Conservation (phyloP, 2,888 invertebrate genomes). For the Baronia brevicornis region DNA sequence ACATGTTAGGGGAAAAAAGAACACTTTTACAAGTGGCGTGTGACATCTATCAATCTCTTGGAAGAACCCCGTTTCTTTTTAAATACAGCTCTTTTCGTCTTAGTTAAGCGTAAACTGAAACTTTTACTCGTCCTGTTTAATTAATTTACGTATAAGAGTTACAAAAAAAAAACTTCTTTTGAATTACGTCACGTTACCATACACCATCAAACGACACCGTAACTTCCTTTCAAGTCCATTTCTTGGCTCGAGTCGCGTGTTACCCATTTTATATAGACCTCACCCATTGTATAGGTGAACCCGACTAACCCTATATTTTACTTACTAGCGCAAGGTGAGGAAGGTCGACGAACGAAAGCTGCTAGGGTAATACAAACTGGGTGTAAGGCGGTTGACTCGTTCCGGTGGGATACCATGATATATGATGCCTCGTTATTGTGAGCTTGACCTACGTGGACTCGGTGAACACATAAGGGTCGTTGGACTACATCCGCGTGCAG, state of each 20-base stretch:
- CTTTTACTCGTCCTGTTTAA: neutral
- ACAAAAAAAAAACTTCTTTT: neutral
- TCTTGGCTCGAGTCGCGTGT: slow-evolving; percentile 22
- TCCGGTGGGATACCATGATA: slow-evolving; percentile 59
- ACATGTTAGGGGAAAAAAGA: no score
- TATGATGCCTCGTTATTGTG: slow-evolving; percentile 45
- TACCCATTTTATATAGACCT: slow-evolving; percentile 17
- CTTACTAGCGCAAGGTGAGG: slow-evolving; percentile 1
- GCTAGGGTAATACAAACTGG: slow-evolving; percentile 43
- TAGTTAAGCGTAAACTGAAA: no score
- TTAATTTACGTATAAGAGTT: neutral
- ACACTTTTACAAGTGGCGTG: no score
- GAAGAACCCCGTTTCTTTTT: no score
- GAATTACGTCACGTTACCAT: slow-evolving; percentile 5
- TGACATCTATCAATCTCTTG: no score
- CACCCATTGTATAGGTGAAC: slow-evolving; percentile 1
- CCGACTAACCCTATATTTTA: neutral
- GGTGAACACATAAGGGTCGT: slow-evolving; percentile 18
- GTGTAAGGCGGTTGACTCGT: slow-evolving; percentile 52
- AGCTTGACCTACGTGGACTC: slow-evolving; percentile 47
- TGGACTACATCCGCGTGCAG: slow-evolving; percentile 16
- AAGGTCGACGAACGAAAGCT: slow-evolving; percentile 30
- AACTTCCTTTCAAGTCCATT: slow-evolving; percentile 25
- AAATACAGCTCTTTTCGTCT: no score
- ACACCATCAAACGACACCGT: slow-evolving; percentile 15